Base-by-base conservation (phyloP, 2,888 invertebrate genomes). In the Lycocerus yunnanus region DNA sequence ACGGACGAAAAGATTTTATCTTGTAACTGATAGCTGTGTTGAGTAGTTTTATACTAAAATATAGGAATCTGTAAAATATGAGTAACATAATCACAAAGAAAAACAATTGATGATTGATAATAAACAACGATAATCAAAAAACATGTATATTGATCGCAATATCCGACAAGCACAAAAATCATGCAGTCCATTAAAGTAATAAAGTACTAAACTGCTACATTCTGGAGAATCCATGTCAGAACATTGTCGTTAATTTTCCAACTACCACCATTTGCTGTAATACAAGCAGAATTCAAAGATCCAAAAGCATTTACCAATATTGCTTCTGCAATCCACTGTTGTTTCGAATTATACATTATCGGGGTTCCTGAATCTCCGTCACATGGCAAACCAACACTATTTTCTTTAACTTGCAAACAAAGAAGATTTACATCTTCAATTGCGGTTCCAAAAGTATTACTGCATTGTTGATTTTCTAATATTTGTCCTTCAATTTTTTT, bases 351-450 rank as follows among this genome's bases (percentile, higher is more conserved):
- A 27, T 59, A 71, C 68, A 68, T 68, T 13, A 74, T 59, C 1
- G 74, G 74, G 21, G 68, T 68, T 15, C 74, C 74, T 15, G 59
- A 68, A 21, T 74, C 74, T 3, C 74, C 74, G 59, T 59, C 59
- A 15, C 74, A 74, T 8, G 71, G 60, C 3, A 24, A 13, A 3
- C 11, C 15, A 3, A 21, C 13, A 6, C 15, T 20, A 18, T 63
- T 27, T 8, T 59, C 20, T 10, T 70, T 60, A 5, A 20, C n/a
- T 16, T 63, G 0, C 15, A 74, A 14, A 61, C 74, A 74, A n/a
- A 71, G n/a, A 5, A 6, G 18, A 16, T 68, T 16, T 13, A 59
- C n/a, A 18, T 66, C 60, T 18, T 14, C 11, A n/a, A 20, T 63
- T 5, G 8, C 15, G 8, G 8, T 13, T 3, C 13, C 16, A 10